These are phyloP conservation scores for Mola mola DNA, from an alignment of 2,113 vertebrate species.

Conservation along the genomic window DNA sequence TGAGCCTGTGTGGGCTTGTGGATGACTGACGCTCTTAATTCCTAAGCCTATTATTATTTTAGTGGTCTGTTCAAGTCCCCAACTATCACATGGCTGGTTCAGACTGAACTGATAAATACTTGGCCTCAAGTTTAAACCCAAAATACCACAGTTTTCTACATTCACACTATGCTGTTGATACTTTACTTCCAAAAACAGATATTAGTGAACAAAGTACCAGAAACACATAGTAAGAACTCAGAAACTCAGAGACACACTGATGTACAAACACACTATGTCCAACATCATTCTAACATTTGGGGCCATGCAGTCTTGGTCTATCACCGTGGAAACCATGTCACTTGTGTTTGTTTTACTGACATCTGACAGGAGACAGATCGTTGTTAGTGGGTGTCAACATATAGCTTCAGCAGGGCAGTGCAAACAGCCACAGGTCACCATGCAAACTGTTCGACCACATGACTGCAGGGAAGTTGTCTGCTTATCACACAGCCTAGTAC, in stretches of 20 bases:
- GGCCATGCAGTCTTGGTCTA: slow-evolving; percentile 30
- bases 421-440: slow-evolving; percentile 62
- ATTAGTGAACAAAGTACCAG: neutral
- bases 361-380: slow-evolving; percentile 47
- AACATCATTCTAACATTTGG: slow-evolving; percentile 22
- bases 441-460: slow-evolving; percentile 31
- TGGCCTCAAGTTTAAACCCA: neutral
- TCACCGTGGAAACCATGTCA: slow-evolving; percentile 45
- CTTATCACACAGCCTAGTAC: slow-evolving; percentile 44
- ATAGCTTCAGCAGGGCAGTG: slow-evolving; percentile 30
- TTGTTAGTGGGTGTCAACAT: slow-evolving; percentile 62
- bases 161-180: neutral
- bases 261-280: slow-evolving; percentile 1
- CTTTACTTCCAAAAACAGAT: slow-evolving; percentile 3
- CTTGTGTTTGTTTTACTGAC: slow-evolving; percentile 37
- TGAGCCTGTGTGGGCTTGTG: no score
- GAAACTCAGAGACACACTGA: slow-evolving; percentile 7
- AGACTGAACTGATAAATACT: neutral
- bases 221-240: no score
- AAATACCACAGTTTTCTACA: neutral
- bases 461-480: slow-evolving; percentile 23
- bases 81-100: neutral
- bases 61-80: slow-evolving; percentile 5
- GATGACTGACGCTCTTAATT: no score
- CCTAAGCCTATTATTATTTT: slow-evolving; percentile 11